phyloP scores from a whole-genome alignment of 2,113 vertebrate genomes.

The Saguinus imperator region DNA sequence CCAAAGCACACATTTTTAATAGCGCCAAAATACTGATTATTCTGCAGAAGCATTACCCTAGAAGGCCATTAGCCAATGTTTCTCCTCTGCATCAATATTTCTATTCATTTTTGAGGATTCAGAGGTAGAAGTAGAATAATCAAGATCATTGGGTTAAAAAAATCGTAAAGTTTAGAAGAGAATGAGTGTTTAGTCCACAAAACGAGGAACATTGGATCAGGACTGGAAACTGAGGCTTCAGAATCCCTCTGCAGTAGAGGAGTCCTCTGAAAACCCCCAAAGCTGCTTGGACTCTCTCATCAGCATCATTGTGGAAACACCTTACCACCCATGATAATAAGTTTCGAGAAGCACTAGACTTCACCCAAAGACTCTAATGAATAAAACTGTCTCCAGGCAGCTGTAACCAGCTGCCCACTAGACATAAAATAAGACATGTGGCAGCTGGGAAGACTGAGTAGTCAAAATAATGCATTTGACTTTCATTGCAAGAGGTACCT shows the following conservation, averaged over 20 bases:
- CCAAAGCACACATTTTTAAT: not conserved
- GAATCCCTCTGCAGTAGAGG: not conserved
- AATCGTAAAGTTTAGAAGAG: slow-evolving; percentile 14
- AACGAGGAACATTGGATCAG: not conserved
- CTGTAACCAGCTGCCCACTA: slow-evolving; percentile 74
- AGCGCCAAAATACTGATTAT: not conserved
- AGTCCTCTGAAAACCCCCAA: not conserved
- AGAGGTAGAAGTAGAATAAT: not conserved
- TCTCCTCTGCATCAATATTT: not conserved
- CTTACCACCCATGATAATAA: slow-evolving; percentile 51
- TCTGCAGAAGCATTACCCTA: not conserved
- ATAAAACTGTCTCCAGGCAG: slow-evolving; percentile 64
- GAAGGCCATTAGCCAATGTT: not conserved
- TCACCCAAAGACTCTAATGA: slow-evolving; percentile 59
- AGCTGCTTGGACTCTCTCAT: slow-evolving; percentile 62
- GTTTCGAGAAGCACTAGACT: slow-evolving; percentile 52
- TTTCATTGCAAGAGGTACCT: slow-evolving; percentile 73
- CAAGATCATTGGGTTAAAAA: not conserved
- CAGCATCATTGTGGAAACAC: slow-evolving; percentile 23
- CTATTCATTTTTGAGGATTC: slow-evolving; percentile 1
- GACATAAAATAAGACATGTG: slow-evolving; percentile 71
- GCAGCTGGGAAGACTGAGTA: slow-evolving; percentile 76
- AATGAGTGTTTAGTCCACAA: not conserved
- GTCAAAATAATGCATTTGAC: slow-evolving; percentile 76
- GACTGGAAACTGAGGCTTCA: not conserved